Percentiles rank a stretch among this genome's conserved stretches.
Conservation (phyloP, 2,888 invertebrate genomes). For the Caenorhabditis imperialis region DNA sequence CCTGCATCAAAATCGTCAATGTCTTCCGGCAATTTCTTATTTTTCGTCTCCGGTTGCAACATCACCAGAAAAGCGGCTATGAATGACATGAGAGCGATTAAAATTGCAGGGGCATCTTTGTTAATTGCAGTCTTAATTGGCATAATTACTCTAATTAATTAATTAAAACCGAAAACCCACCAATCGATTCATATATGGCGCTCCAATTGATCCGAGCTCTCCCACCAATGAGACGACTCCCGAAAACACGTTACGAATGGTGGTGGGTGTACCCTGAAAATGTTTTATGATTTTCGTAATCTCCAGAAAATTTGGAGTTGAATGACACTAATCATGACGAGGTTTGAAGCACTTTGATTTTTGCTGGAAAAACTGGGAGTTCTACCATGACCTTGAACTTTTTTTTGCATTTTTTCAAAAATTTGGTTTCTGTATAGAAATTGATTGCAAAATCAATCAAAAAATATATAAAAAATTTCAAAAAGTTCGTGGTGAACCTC, state of each 20-base stretch:
- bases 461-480: too few species aligned
- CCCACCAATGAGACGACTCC: slow-evolving; percentile 72
- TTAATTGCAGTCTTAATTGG: slow-evolving; percentile 54
- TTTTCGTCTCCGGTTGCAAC: slow-evolving; percentile 72
- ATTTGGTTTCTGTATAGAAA: neutral
- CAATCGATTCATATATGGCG: slow-evolving; percentile 73
- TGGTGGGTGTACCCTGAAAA: slow-evolving; percentile 54
- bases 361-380: neutral
- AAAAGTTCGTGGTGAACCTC: too few species aligned
- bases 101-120: slow-evolving; percentile 66
- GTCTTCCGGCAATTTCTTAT: slow-evolving; percentile 64
- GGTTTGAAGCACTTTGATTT: too few species aligned
- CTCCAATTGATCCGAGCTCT: slow-evolving; percentile 74
- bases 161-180: slow-evolving; percentile 44
- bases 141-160: neutral
- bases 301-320: too few species aligned
- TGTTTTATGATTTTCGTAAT: too few species aligned
- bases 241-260: slow-evolving; percentile 73
- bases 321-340: too few species aligned
- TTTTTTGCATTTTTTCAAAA: neutral
- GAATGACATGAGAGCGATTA: slow-evolving; percentile 67
- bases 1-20: slow-evolving; percentile 69
- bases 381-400: neutral
- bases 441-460: too few species aligned
- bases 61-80: slow-evolving; percentile 65